These are phyloP conservation scores for Capromys pilorides DNA, from an alignment of 2,797 vertebrate genomes.

Conservation along the genomic window DNA sequence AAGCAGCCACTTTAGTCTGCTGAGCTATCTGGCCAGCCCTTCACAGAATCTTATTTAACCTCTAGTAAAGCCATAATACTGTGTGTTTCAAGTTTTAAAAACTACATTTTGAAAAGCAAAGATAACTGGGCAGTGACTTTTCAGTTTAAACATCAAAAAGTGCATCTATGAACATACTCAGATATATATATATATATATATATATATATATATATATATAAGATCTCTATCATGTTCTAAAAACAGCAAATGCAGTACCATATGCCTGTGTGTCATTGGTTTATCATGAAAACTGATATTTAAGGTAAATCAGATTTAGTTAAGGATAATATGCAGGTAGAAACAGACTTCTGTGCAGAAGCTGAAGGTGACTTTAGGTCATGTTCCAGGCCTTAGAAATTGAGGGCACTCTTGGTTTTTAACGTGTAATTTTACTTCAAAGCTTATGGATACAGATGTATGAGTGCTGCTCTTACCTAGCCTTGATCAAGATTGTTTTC, in stretches of 20 bases:
- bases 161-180: background rate
- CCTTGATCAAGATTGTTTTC: constrained; percentile 74
- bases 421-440: constrained; percentile 78
- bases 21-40: too few species aligned
- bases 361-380: constrained; percentile 42
- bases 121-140: background rate
- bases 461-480: constrained; percentile 57
- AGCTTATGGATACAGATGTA: constrained; percentile 65
- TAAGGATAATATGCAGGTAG: constrained; percentile 62
- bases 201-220: background rate
- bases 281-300: constrained; percentile 41
- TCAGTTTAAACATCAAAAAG: constrained; percentile 47
- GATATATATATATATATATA: background rate
- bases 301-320: constrained; percentile 64
- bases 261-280: background rate
- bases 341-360: constrained; percentile 38
- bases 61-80: background rate
- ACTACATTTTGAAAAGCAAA: constrained; percentile 47
- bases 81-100: constrained; percentile 20
- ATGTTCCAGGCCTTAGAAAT: constrained; percentile 63
- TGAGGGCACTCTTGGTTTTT: constrained; percentile 31
- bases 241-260: constrained; percentile 37
- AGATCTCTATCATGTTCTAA: constrained; percentile 45
- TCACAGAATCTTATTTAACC: background rate
- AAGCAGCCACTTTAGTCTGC: too few species aligned